Percentiles rank a stretch among this genome's conserved stretches.
Conservation (phyloP, 2,113 vertebrate genomes). For the Raja brachyura region DNA sequence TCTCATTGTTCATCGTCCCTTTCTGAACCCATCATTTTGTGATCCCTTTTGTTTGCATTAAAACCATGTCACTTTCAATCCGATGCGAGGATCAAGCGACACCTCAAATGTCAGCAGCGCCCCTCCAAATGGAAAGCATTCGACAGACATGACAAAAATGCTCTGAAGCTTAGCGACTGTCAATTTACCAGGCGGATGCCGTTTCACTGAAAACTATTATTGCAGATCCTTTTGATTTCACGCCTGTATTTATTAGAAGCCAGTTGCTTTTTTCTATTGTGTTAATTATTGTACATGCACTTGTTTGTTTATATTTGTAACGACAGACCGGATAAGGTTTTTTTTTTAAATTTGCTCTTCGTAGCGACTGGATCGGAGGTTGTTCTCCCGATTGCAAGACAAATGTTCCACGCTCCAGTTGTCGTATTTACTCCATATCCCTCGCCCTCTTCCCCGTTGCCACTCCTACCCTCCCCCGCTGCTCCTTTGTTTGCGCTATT, state of each 20-base stretch:
- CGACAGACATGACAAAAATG: not conserved
- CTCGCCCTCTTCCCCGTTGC: not conserved
- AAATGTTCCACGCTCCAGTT: not conserved
- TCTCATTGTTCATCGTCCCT: not conserved
- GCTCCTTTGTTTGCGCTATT: slow-evolving; percentile 12
- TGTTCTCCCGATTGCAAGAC: not conserved
- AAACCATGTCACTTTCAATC: not conserved
- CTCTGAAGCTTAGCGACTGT: not conserved
- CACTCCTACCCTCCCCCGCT: not conserved
- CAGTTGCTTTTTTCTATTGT: too few relatives aligned
- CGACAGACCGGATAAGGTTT: not conserved
- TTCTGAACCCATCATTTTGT: not conserved
- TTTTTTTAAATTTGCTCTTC: not conserved
- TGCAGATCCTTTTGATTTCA: not conserved
- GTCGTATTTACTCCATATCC: slow-evolving; percentile 8
- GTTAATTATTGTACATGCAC: not conserved
- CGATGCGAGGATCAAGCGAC: not conserved
- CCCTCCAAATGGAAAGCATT: not conserved
- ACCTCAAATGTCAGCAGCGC: not conserved
- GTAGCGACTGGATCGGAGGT: not conserved
- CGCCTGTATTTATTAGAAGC: not conserved
- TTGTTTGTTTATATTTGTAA: not conserved
- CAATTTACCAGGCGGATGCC: not conserved
- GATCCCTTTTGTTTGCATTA: not conserved
- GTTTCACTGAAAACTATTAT: not conserved